A percentile compares a stretch with the other conserved stretches of the same genome.
Evolutionary conservation across 2,113 vertebrate genomes (phyloP).

Genomic region (Astatoreochromis straeleni): DNA sequence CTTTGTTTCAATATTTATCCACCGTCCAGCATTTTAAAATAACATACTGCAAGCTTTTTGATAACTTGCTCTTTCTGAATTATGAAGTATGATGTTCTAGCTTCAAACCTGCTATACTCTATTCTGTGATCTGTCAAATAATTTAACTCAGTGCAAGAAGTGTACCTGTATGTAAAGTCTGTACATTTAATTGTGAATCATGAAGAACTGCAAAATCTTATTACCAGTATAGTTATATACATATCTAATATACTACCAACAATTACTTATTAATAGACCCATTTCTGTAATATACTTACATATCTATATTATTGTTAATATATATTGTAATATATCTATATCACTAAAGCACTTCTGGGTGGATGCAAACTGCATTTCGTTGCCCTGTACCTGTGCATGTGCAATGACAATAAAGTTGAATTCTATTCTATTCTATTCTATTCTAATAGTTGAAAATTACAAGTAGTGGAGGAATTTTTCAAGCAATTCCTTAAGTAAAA

Average conservation of each 20-base stretch:
- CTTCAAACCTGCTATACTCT: not conserved
- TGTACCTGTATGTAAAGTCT: not conserved
- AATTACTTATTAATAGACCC: not conserved
- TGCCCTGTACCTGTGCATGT: too few species aligned
- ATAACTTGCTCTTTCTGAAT: not conserved
- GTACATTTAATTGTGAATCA: not conserved
- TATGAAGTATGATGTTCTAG: not conserved
- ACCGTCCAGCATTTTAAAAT: not conserved
- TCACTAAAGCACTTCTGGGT: too few species aligned
- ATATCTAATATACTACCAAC: not conserved
- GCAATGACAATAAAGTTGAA: too few species aligned
- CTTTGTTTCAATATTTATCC: slow-evolving; percentile 2
- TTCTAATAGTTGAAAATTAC: not conserved
- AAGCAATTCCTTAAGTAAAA: not conserved
- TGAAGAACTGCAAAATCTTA: not conserved
- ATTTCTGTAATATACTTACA: too few species aligned
- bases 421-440: too few species aligned
- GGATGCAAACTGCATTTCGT: too few species aligned
- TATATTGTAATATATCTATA: too few species aligned
- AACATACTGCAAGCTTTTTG: not conserved
- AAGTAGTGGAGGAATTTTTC: not conserved
- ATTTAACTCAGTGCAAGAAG: not conserved
- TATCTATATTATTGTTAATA: too few species aligned
- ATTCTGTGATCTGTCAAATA: not conserved
- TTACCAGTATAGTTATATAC: not conserved